Evolutionary conservation across 2,113 vertebrate genomes (phyloP), one percentile per base, ranked within the genome.

Genomic region (Hiodon tergisus): DNA sequence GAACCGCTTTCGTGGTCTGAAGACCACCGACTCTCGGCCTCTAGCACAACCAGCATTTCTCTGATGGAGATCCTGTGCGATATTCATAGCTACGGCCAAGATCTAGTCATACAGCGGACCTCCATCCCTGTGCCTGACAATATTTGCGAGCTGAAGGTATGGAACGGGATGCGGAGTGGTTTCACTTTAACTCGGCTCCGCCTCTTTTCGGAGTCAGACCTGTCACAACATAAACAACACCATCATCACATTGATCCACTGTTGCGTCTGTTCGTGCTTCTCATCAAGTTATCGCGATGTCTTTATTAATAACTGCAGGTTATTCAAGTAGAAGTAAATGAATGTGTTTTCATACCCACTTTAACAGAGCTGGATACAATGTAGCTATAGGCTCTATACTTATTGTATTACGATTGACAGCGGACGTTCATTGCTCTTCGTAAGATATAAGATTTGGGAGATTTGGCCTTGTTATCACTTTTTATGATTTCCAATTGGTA

Each of bases 1-100:
- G 94, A 97, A 85, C 95, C 95, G 46, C 87, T 98, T 62, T 76
- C 88, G 60, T 98, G 96, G 97, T 95, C 96, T 0, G 92, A 95
- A 82, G 97, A 98, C 6, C 95, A 98, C 86, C 92, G 95, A 63
- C 88, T 98, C 76, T 92, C 95, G 2, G 95, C 94, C 72, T 93
- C 92, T 84, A 96, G 93, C 59, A 85, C 87, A 74, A 89, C 84
- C 81, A 94, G 93, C 84, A 84, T 97, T 81, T 88, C 92, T 0
- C 77, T 98, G 73, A 84, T 98, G 86, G 97, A 98, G 87, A 90
- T 95, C 76, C 85, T 95, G 80, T 95, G 95, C 84, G 95, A 97
- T 16, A 80, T 95, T 11, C 90, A 92, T 82, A 90, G 91, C 87
- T 89, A 84, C 71, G 89, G 90, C 51, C 93, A 93, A 81, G 93